A percentile compares a stretch with the other conserved stretches of the same genome.
Evolutionary conservation across 2,113 vertebrate genomes (phyloP).

Genomic region (Ascaphus truei): DNA sequence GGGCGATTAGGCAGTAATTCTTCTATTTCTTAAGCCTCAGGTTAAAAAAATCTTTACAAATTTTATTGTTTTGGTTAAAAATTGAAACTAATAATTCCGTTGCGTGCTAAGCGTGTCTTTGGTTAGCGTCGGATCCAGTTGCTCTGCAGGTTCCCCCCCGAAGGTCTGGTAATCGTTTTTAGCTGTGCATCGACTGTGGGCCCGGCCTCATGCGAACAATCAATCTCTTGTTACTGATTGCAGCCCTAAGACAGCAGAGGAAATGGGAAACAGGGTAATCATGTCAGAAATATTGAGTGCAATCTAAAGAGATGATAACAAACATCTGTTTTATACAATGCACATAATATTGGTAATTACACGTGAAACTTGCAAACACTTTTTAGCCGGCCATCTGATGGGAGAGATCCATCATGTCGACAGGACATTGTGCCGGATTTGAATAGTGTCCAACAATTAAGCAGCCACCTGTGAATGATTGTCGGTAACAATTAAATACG

Average conservation of each 20-base stretch:
- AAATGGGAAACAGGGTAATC: slow-evolving; percentile 28
- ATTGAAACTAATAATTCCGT: too few species aligned
- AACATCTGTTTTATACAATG: slow-evolving; percentile 27
- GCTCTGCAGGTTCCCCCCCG: too few species aligned
- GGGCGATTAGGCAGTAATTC: too few species aligned
- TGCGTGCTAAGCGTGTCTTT: too few species aligned
- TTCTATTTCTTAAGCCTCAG: too few species aligned
- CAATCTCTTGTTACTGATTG: slow-evolving; percentile 33
- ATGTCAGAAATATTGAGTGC: slow-evolving; percentile 19
- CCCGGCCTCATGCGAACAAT: slow-evolving; percentile 10
- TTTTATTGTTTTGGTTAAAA: too few species aligned
- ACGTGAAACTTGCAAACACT: slow-evolving; percentile 31
- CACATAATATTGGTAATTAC: slow-evolving; percentile 30
- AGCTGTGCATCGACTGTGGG: neutral
- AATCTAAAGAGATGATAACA: slow-evolving; percentile 27
- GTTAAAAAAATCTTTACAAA: too few species aligned
- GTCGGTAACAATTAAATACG: slow-evolving; percentile 18
- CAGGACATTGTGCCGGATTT: slow-evolving; percentile 25
- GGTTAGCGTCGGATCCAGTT: too few species aligned
- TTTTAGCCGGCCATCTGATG: slow-evolving; percentile 18
- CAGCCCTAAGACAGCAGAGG: slow-evolving; percentile 22
- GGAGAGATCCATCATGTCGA: slow-evolving; percentile 36
- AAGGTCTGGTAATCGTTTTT: too few species aligned
- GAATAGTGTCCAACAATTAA: slow-evolving; percentile 24
- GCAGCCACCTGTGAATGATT: slow-evolving; percentile 27